phyloP scores from a whole-genome alignment of 1,140 invertebrate genomes.

The Solenopsis invicta region DNA sequence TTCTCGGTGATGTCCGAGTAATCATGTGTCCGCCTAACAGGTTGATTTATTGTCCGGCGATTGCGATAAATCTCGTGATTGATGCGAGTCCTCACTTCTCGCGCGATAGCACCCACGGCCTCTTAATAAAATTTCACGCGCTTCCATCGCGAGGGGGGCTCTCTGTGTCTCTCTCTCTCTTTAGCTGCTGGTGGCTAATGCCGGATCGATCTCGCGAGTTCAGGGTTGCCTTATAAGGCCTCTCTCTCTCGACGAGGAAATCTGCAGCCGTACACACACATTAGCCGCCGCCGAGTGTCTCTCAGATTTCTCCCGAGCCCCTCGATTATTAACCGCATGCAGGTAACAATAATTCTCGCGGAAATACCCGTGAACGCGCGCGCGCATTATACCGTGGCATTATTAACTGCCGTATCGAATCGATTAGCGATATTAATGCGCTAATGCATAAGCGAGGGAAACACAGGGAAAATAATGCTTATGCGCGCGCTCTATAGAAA shows the following conservation, averaged over 20 bases:
- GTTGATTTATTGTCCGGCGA: slow-evolving; percentile 22
- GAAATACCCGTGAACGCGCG: not conserved
- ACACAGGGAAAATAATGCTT: not conserved
- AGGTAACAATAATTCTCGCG: slow-evolving; percentile 11
- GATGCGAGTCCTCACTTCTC: not conserved
- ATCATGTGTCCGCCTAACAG: not conserved
- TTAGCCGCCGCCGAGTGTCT: not conserved
- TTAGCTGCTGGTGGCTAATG: not conserved
- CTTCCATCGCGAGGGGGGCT: not conserved
- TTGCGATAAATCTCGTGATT: slow-evolving; percentile 38
- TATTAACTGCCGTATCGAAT: slow-evolving; percentile 52
- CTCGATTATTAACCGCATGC: not conserved
- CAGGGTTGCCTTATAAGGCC: slow-evolving; percentile 32
- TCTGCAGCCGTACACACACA: slow-evolving; percentile 4
- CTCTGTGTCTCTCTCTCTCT: not conserved
- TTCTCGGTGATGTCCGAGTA: slow-evolving; percentile 1
- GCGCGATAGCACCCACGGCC: not conserved
- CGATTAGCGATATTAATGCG: slow-evolving; percentile 55
- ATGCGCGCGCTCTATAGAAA: not conserved
- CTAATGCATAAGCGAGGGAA: slow-evolving; percentile 22
- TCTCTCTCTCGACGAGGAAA: slow-evolving; percentile 14
- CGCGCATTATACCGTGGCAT: not conserved
- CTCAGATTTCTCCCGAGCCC: not conserved
- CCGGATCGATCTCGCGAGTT: slow-evolving; percentile 50
- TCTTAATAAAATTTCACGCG: slow-evolving; percentile 48